Conservation (phyloP, 2,797 vertebrate species). For the Syndactyla subalaris region DNA sequence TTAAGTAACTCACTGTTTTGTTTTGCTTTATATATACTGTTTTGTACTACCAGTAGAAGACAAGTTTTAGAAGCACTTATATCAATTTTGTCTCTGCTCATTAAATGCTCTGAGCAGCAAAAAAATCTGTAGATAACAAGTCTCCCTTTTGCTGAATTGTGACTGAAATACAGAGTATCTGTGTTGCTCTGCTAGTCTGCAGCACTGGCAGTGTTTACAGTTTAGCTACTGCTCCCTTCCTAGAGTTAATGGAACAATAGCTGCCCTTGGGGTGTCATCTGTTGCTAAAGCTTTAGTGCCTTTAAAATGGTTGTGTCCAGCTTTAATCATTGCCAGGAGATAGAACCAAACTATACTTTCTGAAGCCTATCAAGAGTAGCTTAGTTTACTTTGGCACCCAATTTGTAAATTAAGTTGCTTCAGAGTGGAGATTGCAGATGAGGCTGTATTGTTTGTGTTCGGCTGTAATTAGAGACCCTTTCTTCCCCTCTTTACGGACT, state of each 20-base stretch:
- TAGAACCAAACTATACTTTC: neutral
- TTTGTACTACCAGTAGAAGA: neutral
- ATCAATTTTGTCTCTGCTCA: neutral
- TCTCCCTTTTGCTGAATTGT: neutral
- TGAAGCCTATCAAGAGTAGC: neutral
- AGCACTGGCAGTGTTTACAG: neutral
- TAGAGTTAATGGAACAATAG: slow-evolving; percentile 25
- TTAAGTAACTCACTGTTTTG: neutral
- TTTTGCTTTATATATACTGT: neutral
- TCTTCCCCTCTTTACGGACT: neutral
- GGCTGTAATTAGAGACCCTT: neutral
- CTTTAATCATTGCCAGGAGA: neutral
- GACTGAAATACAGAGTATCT: neutral
- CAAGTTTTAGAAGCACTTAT: neutral
- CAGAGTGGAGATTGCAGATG: neutral
- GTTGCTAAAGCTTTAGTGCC: neutral
- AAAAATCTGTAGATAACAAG: neutral
- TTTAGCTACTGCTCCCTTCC: neutral
- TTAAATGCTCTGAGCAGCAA: neutral
- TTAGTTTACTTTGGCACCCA: slow-evolving; percentile 16
- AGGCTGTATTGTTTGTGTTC: neutral
- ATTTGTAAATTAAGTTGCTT: neutral
- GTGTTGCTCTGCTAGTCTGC: neutral
- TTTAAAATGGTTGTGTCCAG: neutral
- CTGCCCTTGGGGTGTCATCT: neutral